phyloP scores from a whole-genome alignment of 2,113 vertebrate genomes.

The Uria lomvia region DNA sequence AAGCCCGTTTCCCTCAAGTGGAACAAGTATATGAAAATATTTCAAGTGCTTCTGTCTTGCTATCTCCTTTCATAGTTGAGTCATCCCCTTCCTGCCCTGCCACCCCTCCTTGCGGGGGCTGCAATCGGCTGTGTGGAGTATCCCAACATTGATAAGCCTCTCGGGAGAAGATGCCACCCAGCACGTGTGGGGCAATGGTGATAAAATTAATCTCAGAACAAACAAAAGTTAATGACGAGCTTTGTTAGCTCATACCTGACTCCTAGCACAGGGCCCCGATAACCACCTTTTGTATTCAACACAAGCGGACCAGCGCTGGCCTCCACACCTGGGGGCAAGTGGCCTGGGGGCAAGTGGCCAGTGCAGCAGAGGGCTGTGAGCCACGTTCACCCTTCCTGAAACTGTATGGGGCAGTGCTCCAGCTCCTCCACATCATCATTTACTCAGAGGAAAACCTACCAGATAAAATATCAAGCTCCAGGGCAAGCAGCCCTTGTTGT shows the following conservation, averaged over 20 bases:
- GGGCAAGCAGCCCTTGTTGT: background rate
- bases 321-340: background rate
- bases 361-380: background rate
- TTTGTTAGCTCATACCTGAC: background rate
- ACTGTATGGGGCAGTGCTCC: background rate
- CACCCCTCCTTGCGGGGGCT: background rate
- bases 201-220: background rate
- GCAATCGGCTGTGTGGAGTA: background rate
- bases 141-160: background rate
- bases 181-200: fast-evolving
- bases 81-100: background rate
- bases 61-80: background rate
- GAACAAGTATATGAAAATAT: background rate
- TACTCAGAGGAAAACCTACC: background rate
- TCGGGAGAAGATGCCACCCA: background rate
- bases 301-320: fast-evolving
- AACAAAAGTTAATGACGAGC: background rate
- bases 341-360: background rate
- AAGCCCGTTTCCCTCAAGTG: background rate
- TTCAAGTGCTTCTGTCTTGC: background rate
- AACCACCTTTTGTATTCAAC: background rate
- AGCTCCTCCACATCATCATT: fast-evolving
- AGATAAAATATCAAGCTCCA: background rate
- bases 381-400: fast-evolving
- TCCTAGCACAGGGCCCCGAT: background rate